phyloP scores from a whole-genome alignment of 2,888 invertebrate species.

The Nephrocerus scutellatus region DNA sequence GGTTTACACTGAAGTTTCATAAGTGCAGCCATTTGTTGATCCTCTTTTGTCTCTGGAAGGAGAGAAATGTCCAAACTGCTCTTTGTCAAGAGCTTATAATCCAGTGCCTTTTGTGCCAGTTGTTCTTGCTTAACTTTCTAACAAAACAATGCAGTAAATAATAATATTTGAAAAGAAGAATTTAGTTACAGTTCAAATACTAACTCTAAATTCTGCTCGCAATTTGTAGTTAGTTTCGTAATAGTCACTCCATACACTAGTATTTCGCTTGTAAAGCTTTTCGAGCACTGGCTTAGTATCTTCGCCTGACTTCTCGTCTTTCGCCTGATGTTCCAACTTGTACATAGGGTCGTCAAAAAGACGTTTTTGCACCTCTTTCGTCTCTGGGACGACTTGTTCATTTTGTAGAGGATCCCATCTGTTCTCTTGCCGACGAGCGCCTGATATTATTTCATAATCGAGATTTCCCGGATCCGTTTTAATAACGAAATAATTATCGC shows the following conservation, averaged over 20 bases:
- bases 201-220: constrained; percentile 78
- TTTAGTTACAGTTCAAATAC: constrained; percentile 24
- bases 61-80: constrained; percentile 71
- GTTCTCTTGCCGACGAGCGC: constrained; percentile 93
- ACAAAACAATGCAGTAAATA: constrained; percentile 25
- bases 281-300: constrained; percentile 66
- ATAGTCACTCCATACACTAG: constrained; percentile 83
- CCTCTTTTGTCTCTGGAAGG: constrained; percentile 72
- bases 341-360: constrained; percentile 97
- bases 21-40: constrained; percentile 70
- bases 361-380: constrained; percentile 81
- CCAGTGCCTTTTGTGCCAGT: constrained; percentile 60
- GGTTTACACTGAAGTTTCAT: constrained; percentile 61
- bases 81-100: constrained; percentile 64
- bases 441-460: constrained; percentile 91
- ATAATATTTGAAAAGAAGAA: constrained; percentile 2
- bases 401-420: constrained; percentile 97
- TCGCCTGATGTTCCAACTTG: constrained; percentile 85
- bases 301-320: constrained; percentile 66
- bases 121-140: constrained; percentile 69
- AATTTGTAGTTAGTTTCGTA: constrained; percentile 84
- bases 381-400: constrained; percentile 87
- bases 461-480: constrained; percentile 97
- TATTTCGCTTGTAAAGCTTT: constrained; percentile 69
- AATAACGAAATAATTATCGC: constrained; percentile 95